Evolutionary conservation across 64 coral and sea anemone species (phyloP).

Genomic region (Montipora foliosa): DNA sequence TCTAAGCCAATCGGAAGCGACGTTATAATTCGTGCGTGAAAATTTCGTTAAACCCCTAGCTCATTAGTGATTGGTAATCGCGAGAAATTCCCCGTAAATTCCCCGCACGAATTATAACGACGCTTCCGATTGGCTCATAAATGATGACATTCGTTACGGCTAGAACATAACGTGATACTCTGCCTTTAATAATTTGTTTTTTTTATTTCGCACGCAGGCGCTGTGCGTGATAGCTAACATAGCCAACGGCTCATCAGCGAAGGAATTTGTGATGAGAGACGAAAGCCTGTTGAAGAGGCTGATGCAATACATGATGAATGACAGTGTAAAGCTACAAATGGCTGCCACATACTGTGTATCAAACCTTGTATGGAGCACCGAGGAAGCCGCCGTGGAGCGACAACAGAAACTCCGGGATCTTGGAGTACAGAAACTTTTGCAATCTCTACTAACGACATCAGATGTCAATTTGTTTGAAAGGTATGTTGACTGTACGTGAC

Average conservation of each 20-base stretch:
- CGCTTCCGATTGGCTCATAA: too few relatives aligned
- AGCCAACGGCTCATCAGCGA: slow-evolving; percentile 88
- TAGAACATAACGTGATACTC: too few relatives aligned
- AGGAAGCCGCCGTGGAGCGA: slow-evolving; percentile 83
- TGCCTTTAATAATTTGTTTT: not conserved
- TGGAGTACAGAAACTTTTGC: slow-evolving; percentile 91
- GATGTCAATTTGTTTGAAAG: slow-evolving; percentile 95
- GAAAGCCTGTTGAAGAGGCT: slow-evolving; percentile 69
- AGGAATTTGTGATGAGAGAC: slow-evolving; percentile 92
- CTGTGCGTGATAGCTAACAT: slow-evolving; percentile 26
- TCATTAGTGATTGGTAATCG: too few relatives aligned
- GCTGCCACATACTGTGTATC: slow-evolving; percentile 94
- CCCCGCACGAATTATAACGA: too few relatives aligned
- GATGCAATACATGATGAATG: slow-evolving; percentile 96
- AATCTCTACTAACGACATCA: slow-evolving; percentile 85
- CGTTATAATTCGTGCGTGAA: too few relatives aligned
- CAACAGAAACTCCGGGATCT: slow-evolving; percentile 89
- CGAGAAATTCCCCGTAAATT: too few relatives aligned
- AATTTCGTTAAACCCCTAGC: too few relatives aligned
- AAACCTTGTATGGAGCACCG: slow-evolving; percentile 93
- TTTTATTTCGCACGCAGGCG: slow-evolving; percentile 54
- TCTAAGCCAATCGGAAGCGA: too few relatives aligned
- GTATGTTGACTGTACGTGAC: slow-evolving; percentile 8
- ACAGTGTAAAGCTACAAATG: slow-evolving; percentile 95
- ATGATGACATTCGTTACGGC: too few relatives aligned